Base-by-base conservation (phyloP, 1,140 invertebrate genomes). In the Philopotamus ludificatus region DNA sequence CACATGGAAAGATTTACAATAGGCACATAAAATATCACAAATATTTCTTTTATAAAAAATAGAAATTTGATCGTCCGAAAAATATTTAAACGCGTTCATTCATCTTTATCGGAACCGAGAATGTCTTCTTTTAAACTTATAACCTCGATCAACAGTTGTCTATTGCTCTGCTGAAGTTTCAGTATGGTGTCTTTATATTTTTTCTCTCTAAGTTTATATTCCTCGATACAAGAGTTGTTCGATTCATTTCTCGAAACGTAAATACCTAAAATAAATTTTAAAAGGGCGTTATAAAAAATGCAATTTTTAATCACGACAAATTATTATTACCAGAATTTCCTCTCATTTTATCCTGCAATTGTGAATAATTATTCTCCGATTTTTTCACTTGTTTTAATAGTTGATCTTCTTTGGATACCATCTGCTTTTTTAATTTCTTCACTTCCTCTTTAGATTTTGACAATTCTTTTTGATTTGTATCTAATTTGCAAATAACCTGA, bases 101-200 rank as follows among this genome's bases (percentile, higher is more conserved):
- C 54, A 22, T 42, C 34, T 22, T 22, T 22, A 12, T 23, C 54
- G n/a, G 54, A 58, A 22, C 18, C 39, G 8, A 58, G n/a, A 2
- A 58, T 12, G 18, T 58, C 54, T 9, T 58, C 54, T 42, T 58
- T 58, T 1, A 58, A 20, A 22, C 22, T 58, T n/a, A n/a, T n/a
- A n/a, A n/a, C n/a, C n/a, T n/a, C n/a, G n/a, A n/a, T n/a, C n/a
- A n/a, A n/a, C n/a, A 70, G 55, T 39, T 63, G 53, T 7, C 57
- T 18, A 25, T 70, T 70, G 22, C 41, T 57, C 47, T 70, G 62
- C 49, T 70, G 62, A n/a, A 70, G 62, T 28, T 62, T 62, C n/a
- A 53, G 42, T 8, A 70, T 70, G 10, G 59, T 70, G 50, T 70
- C 69, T 23, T 65, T 65, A 53, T 65, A 70, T 47, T 62, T 70